phyloP scores from a whole-genome alignment of 1,140 invertebrate species.

The Orius insidiosus region DNA sequence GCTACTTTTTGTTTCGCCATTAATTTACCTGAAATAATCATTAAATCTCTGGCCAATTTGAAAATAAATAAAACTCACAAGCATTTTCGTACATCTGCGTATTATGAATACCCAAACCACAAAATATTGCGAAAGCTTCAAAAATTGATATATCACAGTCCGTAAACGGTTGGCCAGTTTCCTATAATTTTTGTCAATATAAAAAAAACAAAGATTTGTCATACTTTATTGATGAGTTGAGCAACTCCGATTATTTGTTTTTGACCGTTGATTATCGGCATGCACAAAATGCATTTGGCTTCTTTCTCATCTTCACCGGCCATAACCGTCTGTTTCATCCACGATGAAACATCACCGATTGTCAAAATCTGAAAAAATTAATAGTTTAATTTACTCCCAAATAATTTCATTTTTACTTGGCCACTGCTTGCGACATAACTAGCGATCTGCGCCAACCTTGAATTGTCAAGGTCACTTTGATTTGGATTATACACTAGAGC shows the following conservation, averaged over 20 bases:
- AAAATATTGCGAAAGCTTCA: slow-evolving; percentile 93
- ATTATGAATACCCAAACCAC: slow-evolving; percentile 90
- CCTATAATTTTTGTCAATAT: slow-evolving; percentile 35
- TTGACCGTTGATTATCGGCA: slow-evolving; percentile 82
- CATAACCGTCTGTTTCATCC: slow-evolving; percentile 40
- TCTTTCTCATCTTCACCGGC: slow-evolving; percentile 30
- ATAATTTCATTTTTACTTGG: slow-evolving; percentile 32
- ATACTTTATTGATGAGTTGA: slow-evolving; percentile 83
- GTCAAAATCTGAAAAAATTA: slow-evolving; percentile 43
- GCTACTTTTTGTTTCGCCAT: slow-evolving; percentile 89
- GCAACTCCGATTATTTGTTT: slow-evolving; percentile 78
- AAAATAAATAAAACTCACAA: slow-evolving; percentile 34
- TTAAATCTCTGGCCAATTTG: not conserved
- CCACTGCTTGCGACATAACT: slow-evolving; percentile 65
- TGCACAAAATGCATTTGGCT: slow-evolving; percentile 63
- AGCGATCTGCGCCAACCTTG: slow-evolving; percentile 51
- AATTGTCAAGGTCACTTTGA: slow-evolving; percentile 32
- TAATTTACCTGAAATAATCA: slow-evolving; percentile 36
- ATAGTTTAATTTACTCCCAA: not conserved
- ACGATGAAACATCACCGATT: slow-evolving; percentile 57
- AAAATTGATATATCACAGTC: slow-evolving; percentile 80
- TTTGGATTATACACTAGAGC: slow-evolving; percentile 35
- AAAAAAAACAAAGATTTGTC: slow-evolving; percentile 7
- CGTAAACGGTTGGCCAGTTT: slow-evolving; percentile 65
- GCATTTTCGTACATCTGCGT: slow-evolving; percentile 95